Base-by-base conservation (phyloP, 1,140 invertebrate species). In the Pogonomyrmex californicus region DNA sequence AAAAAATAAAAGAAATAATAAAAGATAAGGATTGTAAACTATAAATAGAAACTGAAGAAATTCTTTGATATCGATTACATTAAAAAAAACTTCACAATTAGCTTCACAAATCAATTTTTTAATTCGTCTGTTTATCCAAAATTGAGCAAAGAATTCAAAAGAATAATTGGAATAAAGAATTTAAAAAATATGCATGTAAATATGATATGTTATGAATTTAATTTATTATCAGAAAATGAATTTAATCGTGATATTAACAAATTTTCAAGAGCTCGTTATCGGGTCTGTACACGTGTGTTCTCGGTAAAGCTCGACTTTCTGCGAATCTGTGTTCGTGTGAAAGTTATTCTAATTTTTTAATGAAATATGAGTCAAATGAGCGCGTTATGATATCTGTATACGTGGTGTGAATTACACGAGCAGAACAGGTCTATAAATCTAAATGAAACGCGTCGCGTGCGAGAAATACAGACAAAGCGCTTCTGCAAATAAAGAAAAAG, bases 401-500 rank as follows among this genome's bases (percentile, higher is more conserved):
- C 36, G 17, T 30, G 36, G 30, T 12, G 23, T 58, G 38, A 58
- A 41, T 60, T 73, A 73, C 17, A 54, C 51, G 38, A 56, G 10
- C 10, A 23, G 33, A 58, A 60, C 41, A n/a, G 23, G 38, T 54
- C 33, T 54, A 79, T 70, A 81, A 70, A 81, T 70, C 63, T 47
- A 41, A 70, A 81, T 54, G 47, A 70, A 41, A 70, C 44, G n/a
- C 7, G 62, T 82, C 56, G 41, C 79, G 68, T 5, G 38, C 4
- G 79, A 47, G 56, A 82, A 60, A 82, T 73, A 36, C 56, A 44
- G 79, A 81, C 79, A 73, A 73, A 82, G 66, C 38, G 79, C 54
- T 60, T 58, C 41, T 58, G 79, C 66, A 82, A 82, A 82, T 58
- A 47, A 82, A 82, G 66, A 73, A 82, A 82, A 73, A 81, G 62